Conservation (phyloP, 2,888 invertebrate genomes). For the Theodoxus fluviatilis region DNA sequence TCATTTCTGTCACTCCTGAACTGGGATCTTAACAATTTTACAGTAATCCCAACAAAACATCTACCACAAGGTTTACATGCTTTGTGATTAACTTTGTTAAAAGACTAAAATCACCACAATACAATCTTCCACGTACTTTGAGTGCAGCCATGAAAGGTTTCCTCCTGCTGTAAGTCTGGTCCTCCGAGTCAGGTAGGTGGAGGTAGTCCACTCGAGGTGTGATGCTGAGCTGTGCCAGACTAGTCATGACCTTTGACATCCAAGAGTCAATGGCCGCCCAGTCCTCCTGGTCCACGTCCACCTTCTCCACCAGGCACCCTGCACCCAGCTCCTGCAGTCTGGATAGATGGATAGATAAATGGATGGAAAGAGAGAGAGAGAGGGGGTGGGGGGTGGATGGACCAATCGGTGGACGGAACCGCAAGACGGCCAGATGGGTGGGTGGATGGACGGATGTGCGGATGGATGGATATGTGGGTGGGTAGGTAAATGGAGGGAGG, state of each 20-base stretch:
- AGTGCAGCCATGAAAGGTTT: slow-evolving; percentile 44
- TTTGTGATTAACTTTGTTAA: no score
- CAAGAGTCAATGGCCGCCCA: slow-evolving; percentile 43
- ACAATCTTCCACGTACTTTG: slow-evolving; percentile 33
- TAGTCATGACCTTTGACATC: slow-evolving; percentile 34
- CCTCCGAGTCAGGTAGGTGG: slow-evolving; percentile 32
- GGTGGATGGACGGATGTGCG: no score
- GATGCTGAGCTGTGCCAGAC: slow-evolving; percentile 25
- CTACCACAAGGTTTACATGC: no score
- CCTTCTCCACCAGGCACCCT: slow-evolving; percentile 30
- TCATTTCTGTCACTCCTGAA: no score
- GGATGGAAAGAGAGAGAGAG: no score
- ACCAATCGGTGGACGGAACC: no score
- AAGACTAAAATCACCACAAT: background rate
- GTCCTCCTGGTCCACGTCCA: slow-evolving; percentile 49
- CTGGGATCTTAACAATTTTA: no score
- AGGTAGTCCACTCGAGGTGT: slow-evolving; percentile 40
- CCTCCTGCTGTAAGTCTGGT: slow-evolving; percentile 35
- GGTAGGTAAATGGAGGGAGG: no score
- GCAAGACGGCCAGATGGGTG: no score
- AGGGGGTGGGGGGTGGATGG: no score
- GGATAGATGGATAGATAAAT: background rate
- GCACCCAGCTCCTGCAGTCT: slow-evolving; percentile 38
- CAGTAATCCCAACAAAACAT: no score
- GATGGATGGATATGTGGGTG: no score